Conservation (phyloP, 2,888 invertebrate species). For the Caprella mutica region DNA sequence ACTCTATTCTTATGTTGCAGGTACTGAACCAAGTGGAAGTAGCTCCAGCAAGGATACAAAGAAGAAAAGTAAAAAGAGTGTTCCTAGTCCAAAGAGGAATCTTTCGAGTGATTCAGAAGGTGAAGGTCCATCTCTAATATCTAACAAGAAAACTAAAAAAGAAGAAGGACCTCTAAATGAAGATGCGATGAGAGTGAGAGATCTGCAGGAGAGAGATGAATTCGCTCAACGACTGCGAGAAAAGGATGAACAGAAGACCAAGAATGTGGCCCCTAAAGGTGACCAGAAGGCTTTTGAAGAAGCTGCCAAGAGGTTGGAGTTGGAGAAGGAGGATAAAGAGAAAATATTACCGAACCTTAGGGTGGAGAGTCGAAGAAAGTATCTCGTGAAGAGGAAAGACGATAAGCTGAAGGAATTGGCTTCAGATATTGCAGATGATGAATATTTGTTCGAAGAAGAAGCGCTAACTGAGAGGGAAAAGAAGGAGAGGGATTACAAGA, state of each 20-base stretch:
- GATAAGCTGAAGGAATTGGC: constrained; percentile 93
- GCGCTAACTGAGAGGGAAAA: constrained; percentile 75
- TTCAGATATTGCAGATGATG: constrained; percentile 89
- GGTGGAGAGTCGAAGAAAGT: constrained; percentile 80
- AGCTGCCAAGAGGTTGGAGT: constrained; percentile 76
- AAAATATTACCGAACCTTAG: constrained; percentile 78
- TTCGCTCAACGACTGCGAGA: constrained; percentile 77
- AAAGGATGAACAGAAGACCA: constrained; percentile 76
- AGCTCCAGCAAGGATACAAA: no score
- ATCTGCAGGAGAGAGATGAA: constrained; percentile 55
- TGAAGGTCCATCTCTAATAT: background rate
- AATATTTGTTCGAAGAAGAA: constrained; percentile 80
- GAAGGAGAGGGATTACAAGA: constrained; percentile 75
- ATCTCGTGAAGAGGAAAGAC: constrained; percentile 87
- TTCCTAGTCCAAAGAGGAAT: no score
- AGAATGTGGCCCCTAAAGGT: constrained; percentile 55
- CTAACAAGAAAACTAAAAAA: constrained; percentile 4
- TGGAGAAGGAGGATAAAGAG: constrained; percentile 74
- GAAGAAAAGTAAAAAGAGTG: no score
- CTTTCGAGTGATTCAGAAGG: background rate
- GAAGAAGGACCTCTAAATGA: constrained; percentile 14
- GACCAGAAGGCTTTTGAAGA: constrained; percentile 58
- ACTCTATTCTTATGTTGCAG: no score
- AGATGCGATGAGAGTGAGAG: background rate
- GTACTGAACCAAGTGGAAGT: no score